Evolutionary conservation across 2,888 invertebrate species (phyloP).

Genomic region (Polyploca ridens): DNA sequence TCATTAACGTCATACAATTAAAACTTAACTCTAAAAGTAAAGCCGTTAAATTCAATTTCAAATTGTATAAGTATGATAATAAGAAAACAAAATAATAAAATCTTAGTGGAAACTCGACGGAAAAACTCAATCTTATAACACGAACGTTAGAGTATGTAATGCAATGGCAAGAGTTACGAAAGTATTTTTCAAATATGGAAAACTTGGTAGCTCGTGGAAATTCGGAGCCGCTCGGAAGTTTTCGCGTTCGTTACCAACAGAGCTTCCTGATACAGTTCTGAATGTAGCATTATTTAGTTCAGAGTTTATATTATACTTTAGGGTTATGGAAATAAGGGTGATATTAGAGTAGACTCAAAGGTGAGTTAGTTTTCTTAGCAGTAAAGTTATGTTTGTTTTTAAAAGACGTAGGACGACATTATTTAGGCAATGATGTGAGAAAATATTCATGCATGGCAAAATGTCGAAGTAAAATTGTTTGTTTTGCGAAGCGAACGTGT

Average conservation of each 20-base stretch:
- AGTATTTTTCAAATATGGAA: slow-evolving; percentile 50
- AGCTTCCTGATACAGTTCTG: background rate
- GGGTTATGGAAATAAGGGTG: slow-evolving; percentile 19
- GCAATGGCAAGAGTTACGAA: slow-evolving; percentile 22
- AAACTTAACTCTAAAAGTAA: slow-evolving; percentile 22
- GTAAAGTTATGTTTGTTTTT: slow-evolving; percentile 37
- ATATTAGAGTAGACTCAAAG: background rate
- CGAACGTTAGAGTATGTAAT: slow-evolving; percentile 15
- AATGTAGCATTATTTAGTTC: background rate
- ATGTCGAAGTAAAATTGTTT: slow-evolving; percentile 4
- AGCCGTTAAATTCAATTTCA: slow-evolving; percentile 15
- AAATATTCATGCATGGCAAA: slow-evolving; percentile 35
- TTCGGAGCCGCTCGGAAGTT: slow-evolving; percentile 48
- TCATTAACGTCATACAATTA: background rate
- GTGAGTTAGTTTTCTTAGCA: background rate
- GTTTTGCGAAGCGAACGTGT: slow-evolving; percentile 4
- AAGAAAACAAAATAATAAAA: slow-evolving; percentile 11
- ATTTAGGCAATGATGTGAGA: slow-evolving; percentile 57
- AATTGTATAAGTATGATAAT: slow-evolving; percentile 15
- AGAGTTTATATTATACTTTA: slow-evolving; percentile 24
- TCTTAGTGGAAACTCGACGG: background rate
- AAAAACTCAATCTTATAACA: slow-evolving; percentile 18
- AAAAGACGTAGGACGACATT: slow-evolving; percentile 34
- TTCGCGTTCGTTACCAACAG: slow-evolving; percentile 25
- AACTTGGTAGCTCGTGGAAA: slow-evolving; percentile 44